Evolutionary conservation across 2,797 vertebrate species (phyloP).

Genomic region (Ceryle rudis): DNA sequence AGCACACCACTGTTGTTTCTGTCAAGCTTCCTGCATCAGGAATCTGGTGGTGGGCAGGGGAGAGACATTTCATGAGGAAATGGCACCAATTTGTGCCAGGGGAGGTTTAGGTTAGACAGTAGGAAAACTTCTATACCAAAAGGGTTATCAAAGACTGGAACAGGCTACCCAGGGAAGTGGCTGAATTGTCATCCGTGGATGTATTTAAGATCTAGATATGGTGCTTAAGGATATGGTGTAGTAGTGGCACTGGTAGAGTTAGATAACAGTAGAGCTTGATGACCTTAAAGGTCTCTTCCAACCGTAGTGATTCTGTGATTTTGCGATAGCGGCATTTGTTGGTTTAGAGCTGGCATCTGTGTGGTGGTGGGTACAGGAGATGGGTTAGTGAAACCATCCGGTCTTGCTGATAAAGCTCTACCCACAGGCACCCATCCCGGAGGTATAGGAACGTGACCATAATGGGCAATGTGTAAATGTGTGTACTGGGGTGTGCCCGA

Average conservation of each 20-base stretch:
- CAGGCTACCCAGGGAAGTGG: no score
- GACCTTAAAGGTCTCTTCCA: no score
- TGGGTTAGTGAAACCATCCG: not conserved
- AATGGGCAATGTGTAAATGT: rapidly evolving
- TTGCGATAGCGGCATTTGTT: not conserved
- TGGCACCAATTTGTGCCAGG: no score
- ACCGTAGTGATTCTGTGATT: no score
- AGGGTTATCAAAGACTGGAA: no score
- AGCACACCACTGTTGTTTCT: not conserved
- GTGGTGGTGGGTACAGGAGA: not conserved
- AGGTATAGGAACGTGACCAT: not conserved
- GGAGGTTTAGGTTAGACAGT: no score
- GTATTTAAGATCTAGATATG: no score
- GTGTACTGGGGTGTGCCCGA: rapidly evolving
- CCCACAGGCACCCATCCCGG: not conserved
- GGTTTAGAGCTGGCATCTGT: rapidly evolving
- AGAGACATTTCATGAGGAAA: not conserved
- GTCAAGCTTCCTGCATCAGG: not conserved
- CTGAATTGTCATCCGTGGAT: no score
- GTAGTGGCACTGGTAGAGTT: no score
- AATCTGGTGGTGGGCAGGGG: not conserved
- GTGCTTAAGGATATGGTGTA: no score
- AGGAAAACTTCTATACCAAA: no score
- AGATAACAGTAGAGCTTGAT: no score
- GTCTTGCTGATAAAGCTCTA: not conserved